Evolutionary conservation across 2,888 invertebrate genomes (phyloP), one percentile per base, ranked within the genome.

Genomic region (Romanomermis culicivorax): DNA sequence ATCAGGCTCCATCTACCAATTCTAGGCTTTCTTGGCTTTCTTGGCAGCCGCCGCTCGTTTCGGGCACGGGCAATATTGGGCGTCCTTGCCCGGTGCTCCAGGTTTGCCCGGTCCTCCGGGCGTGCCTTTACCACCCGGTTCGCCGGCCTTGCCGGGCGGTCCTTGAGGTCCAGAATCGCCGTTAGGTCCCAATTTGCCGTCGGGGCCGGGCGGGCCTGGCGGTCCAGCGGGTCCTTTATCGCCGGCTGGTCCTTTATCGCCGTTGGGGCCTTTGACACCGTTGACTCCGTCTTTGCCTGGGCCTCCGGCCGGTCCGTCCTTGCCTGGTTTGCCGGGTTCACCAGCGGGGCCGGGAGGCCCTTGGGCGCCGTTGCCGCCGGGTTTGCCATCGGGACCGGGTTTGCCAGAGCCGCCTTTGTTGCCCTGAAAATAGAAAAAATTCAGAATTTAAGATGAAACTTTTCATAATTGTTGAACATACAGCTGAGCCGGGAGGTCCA

Each of bases 211-310:
- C 17, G 53, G 53, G 4, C 55, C 55, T 2, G 29, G 26, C 11
- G 53, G 47, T 30, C 55, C 55, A 29, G 25, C 27, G 4, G 52
- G 53, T 2, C 55, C 55, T 11, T 42, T 42, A 4, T 53, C 43
- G 3, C 55, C 55, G 2, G 36, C 27, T n/a, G 45, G 53, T 7
- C 55, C 55, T 45, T 45, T 45, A 23, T 11, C 4, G 7, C 52
- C 52, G 17, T 42, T 42, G 3, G 7, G 3, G 2, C 52, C 64
- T 1, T 65, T 67, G 30, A 58, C 62, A 24, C 65, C 65, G 2
- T 65, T 65, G 36, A 49, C 62, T 27, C 62, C 65, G 2, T 66
- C 66, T 25, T 62, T 63, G 1, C 61, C 63, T 0, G 68, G 67
- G 17, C 62, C 61, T 42, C 56, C 60, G 4, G 43, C 25, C 2